phyloP scores from a whole-genome alignment of 2,888 invertebrate species.

The Platycheirus rosarum region DNA sequence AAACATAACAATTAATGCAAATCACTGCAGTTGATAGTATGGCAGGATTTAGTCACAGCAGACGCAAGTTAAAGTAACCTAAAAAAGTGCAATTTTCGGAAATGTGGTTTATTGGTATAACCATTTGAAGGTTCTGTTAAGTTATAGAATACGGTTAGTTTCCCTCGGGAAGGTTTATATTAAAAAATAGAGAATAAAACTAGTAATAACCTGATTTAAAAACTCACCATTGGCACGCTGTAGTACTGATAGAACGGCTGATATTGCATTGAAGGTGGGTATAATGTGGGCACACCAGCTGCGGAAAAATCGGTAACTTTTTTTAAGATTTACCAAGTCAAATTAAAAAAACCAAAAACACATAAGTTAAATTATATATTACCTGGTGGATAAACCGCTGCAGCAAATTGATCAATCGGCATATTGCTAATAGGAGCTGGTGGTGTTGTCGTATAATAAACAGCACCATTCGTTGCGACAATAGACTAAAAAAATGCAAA shows the following conservation, averaged over 20 bases:
- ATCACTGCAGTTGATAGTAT: too few species aligned
- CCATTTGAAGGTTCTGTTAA: too few species aligned
- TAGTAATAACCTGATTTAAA: slow-evolving; percentile 12
- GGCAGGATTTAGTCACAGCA: too few species aligned
- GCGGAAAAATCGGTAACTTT: slow-evolving; percentile 81
- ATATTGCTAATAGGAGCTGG: slow-evolving; percentile 83
- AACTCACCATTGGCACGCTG: slow-evolving; percentile 83
- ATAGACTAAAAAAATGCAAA: slow-evolving; percentile 82
- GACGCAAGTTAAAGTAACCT: too few species aligned
- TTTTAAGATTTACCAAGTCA: slow-evolving; percentile 75
- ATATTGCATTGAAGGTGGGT: slow-evolving; percentile 83
- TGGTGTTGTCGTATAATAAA: slow-evolving; percentile 83
- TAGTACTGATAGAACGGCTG: slow-evolving; percentile 83
- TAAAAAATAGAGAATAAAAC: slow-evolving; percentile 17
- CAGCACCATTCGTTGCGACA: slow-evolving; percentile 83
- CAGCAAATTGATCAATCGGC: slow-evolving; percentile 83
- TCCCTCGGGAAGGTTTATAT: too few species aligned
- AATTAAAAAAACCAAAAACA: slow-evolving; percentile 51
- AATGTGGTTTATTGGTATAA: too few species aligned
- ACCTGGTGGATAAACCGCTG: slow-evolving; percentile 83
- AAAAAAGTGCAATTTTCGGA: too few species aligned
- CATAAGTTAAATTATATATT: slow-evolving; percentile 39
- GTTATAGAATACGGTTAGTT: too few species aligned
- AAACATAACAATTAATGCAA: too few species aligned
- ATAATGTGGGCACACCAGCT: slow-evolving; percentile 83